Evolutionary conservation across 2,888 invertebrate species (phyloP).

Genomic region (Leptinotarsa peninsularis): DNA sequence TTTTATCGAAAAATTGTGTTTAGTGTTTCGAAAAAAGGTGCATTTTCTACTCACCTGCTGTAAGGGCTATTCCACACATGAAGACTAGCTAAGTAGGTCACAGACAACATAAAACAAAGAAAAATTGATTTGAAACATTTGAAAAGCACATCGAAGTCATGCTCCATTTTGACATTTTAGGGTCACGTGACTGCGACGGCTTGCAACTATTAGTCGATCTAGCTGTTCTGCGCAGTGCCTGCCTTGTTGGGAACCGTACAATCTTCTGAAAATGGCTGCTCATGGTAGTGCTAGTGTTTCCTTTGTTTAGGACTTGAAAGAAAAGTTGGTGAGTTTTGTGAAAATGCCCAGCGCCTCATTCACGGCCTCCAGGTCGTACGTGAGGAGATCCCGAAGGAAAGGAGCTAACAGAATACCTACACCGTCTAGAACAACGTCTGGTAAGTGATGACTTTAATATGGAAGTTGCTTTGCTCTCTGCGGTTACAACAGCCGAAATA

Average conservation of each 20-base stretch:
- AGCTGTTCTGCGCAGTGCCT: slow-evolving; percentile 41
- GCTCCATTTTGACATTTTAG: slow-evolving; percentile 55
- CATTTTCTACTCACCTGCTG: slow-evolving; percentile 72
- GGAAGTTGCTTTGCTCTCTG: slow-evolving; percentile 36
- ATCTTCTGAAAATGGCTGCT: slow-evolving; percentile 81
- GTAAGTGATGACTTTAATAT: slow-evolving; percentile 69
- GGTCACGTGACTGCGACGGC: slow-evolving; percentile 44
- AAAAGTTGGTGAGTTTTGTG: slow-evolving; percentile 65
- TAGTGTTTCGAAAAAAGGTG: slow-evolving; percentile 35
- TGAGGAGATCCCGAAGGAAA: slow-evolving; percentile 92
- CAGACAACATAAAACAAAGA: slow-evolving; percentile 81
- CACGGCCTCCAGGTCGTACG: slow-evolving; percentile 91
- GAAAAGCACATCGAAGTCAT: slow-evolving; percentile 60
- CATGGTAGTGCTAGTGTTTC: slow-evolving; percentile 82
- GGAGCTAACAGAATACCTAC: slow-evolving; percentile 87
- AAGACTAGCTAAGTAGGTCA: slow-evolving; percentile 87
- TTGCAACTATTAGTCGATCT: slow-evolving; percentile 38
- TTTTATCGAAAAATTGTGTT: slow-evolving; percentile 35
- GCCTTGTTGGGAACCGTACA: slow-evolving; percentile 43
- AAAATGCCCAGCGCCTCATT: slow-evolving; percentile 96
- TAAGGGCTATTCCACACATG: slow-evolving; percentile 87
- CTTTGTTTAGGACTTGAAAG: slow-evolving; percentile 80
- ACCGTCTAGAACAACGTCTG: slow-evolving; percentile 84
- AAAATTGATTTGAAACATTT: slow-evolving; percentile 74
- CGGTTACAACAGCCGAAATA: slow-evolving; percentile 20